Conservation (phyloP, 2,888 invertebrate species). For the Seira musarum region DNA sequence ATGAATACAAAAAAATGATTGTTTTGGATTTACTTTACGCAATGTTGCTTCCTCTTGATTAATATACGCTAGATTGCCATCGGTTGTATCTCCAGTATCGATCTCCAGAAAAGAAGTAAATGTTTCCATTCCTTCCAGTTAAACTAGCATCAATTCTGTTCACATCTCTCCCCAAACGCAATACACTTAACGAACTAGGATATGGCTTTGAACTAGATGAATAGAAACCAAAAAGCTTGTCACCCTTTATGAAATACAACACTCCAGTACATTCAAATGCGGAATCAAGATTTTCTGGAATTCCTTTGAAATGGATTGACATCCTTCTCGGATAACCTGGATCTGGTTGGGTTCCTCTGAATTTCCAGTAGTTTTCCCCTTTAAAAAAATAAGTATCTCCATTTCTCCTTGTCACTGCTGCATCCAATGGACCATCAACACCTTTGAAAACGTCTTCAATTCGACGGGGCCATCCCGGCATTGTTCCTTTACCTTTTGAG, state of each 20-base stretch:
- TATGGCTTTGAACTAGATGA: conserved; percentile 40
- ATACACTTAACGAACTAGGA: conserved; percentile 18
- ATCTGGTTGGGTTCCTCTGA: conserved; percentile 56
- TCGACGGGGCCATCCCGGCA: conserved; percentile 49
- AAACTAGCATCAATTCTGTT: conserved; percentile 53
- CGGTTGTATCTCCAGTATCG: conserved; percentile 58
- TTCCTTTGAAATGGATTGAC: conserved; percentile 60
- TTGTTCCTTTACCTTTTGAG: conserved; percentile 41
- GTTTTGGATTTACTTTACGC: neutral
- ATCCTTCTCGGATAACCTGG: conserved; percentile 62
- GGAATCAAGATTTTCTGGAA: conserved; percentile 65
- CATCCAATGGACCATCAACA: conserved; percentile 60
- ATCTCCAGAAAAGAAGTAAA: conserved; percentile 60
- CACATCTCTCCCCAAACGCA: conserved; percentile 18
- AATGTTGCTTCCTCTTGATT: neutral
- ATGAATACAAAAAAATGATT: neutral
- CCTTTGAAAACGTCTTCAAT: conserved; percentile 57
- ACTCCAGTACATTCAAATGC: conserved; percentile 62
- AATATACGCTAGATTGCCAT: conserved; percentile 45
- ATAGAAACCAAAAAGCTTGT: conserved; percentile 59
- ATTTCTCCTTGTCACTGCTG: conserved; percentile 61
- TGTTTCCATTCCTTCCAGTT: conserved; percentile 44
- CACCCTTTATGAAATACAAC: conserved; percentile 65
- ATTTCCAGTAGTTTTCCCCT: conserved; percentile 66
- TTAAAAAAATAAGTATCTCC: conserved; percentile 67